phyloP scores from a whole-genome alignment of 1,140 invertebrate genomes.

The Cyclargus thomasi region DNA sequence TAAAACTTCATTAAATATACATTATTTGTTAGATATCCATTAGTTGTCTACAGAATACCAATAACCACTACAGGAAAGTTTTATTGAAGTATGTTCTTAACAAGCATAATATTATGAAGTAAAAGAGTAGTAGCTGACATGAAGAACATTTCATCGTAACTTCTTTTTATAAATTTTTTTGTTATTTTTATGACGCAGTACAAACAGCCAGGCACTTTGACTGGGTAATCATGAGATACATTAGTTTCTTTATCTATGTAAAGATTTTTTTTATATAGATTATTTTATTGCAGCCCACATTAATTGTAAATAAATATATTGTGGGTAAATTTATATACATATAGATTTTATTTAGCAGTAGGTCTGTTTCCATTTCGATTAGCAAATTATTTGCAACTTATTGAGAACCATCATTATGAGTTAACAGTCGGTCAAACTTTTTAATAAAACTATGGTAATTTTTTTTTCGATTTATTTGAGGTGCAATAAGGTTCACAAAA shows the following conservation, averaged over 20 bases:
- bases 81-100: no score
- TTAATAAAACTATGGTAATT: no score
- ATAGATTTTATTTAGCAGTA: background rate
- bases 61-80: no score
- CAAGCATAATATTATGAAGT: no score
- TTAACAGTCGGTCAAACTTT: no score
- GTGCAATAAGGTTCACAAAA: no score
- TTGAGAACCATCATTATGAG: no score
- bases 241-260: background rate
- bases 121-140: no score
- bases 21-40: slow-evolving; percentile 4
- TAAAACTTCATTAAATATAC: slow-evolving; percentile 16
- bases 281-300: background rate
- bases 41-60: background rate
- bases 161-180: background rate
- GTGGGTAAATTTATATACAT: background rate
- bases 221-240: slow-evolving; percentile 1
- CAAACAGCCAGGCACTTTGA: background rate
- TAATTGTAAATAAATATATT: slow-evolving; percentile 1
- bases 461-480: no score
- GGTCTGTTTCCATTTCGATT: background rate
- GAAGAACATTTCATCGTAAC: background rate
- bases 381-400: background rate
- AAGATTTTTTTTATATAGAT: slow-evolving; percentile 8
- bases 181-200: background rate